Evolutionary conservation across 1,140 invertebrate species (phyloP), one percentile per base, ranked within the genome.

Genomic region (Bombyx mandarina): DNA sequence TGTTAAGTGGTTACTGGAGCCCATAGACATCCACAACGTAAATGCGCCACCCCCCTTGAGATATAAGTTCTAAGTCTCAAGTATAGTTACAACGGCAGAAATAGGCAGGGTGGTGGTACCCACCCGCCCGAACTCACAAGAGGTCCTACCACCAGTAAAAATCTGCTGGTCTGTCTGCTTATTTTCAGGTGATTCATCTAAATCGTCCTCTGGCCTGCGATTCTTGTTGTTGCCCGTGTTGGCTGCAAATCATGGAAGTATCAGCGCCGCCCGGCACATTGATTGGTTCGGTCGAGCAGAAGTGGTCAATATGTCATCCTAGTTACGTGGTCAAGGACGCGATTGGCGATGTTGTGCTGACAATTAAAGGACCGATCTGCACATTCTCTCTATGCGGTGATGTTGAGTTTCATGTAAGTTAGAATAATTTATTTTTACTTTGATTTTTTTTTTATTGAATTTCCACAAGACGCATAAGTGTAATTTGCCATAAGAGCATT

Each of bases 351-450:
- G 91, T 91, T 0, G 92, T 97, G 1, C 84, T 98, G 6, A 89
- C 89, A 60, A 94, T 98, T 66, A 93, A 95, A 79, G 97, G 96
- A 6, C 96, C 97, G 0, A 80, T 95, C 47, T 96, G 94, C 81
- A 94, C 93, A 0, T 93, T 91, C 71, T 92, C 91, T 49, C 89
- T 96, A 42, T 97, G 94, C 85, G 94, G 94, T 8, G 93, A 96
- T 73, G 93, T 96, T 2, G 92, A 92, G 64, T 93, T 92, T 71
- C 86, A 92, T 68, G 90, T 92, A 54, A 87, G 80, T 75, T 35
- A 35, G 26, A 35, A 35, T 35, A 35, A 35, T 35, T 35, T 35
- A 35, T 35, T 35, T 1, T 35, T 35, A 2, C 1, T 35, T 1
- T 35, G 4, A 1, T 35, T 35, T 35, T 35, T 1, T 35, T 35